phyloP scores from a whole-genome alignment of 2,888 invertebrate species.

The Noctua janthina region DNA sequence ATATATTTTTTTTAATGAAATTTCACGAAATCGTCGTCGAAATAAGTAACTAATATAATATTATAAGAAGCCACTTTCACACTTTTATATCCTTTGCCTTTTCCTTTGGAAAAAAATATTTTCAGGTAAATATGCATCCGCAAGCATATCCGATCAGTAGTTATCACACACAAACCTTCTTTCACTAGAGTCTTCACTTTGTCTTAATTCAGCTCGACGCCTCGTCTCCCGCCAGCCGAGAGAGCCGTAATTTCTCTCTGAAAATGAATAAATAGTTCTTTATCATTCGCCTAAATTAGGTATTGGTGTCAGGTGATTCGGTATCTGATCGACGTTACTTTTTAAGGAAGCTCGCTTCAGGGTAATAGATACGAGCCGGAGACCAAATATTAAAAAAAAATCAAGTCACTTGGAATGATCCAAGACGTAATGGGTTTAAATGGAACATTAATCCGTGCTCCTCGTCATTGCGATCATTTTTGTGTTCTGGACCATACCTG shows the following conservation, averaged over 20 bases:
- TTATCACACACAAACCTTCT: slow-evolving; percentile 74
- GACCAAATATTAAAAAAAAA: background rate
- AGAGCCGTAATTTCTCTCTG: slow-evolving; percentile 88
- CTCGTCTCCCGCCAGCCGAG: slow-evolving; percentile 88
- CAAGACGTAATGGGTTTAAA: too few relatives aligned
- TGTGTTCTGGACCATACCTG: too few relatives aligned
- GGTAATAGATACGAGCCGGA: background rate
- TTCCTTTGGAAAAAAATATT: too few relatives aligned
- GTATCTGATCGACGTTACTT: background rate
- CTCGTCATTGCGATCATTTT: too few relatives aligned
- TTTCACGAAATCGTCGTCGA: too few relatives aligned
- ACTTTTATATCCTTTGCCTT: too few relatives aligned
- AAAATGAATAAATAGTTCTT: slow-evolving; percentile 51
- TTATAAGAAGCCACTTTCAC: too few relatives aligned
- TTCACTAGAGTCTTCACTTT: slow-evolving; percentile 88
- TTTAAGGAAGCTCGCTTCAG: background rate
- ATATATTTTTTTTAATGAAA: too few relatives aligned
- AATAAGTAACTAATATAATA: too few relatives aligned
- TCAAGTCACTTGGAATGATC: background rate
- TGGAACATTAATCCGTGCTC: too few relatives aligned
- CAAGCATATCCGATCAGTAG: too few relatives aligned
- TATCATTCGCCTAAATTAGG: background rate
- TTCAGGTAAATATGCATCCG: too few relatives aligned
- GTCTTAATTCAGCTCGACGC: slow-evolving; percentile 91
- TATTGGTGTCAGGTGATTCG: background rate